Evolutionary conservation across 2,797 vertebrate species (phyloP), one percentile per base, ranked within the genome.

Genomic region (Labeo calbasu): DNA sequence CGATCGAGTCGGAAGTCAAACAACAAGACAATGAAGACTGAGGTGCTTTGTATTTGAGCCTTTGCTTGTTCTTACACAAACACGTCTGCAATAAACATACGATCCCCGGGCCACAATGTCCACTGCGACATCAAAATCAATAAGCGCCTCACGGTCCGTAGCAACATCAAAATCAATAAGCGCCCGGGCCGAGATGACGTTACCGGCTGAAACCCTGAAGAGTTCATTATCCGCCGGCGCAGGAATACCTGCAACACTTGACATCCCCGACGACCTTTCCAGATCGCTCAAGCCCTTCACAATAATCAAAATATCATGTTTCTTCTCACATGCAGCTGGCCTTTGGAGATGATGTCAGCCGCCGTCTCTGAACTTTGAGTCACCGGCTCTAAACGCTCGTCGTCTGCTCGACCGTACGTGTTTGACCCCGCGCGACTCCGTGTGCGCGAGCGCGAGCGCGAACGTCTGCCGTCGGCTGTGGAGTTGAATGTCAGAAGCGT

Each of bases 221-320:
- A 69, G 78, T 82, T 82, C 55, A 81, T 81, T 81, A 70, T 55
- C 32, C 15, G 10, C 53, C 23, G 9, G 63, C 15, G 5, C 79
- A 55, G 21, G 79, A 51, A 81, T 59, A 70, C 79, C 79, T 81
- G 66, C 66, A 70, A 70, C 65, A 79, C 61, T 79, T 79, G 77
- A 77, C 73, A 77, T 66, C 77, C 51, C 63, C 5, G 25, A 21
- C 12, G 57, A 73, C 81, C 50, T 69, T 68, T 80, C 59, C 65
- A 83, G 88, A 65, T 87, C 79, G 81, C 36, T 78, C 75, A 86
- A 68, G 71, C 57, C 80, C 84, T 89, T 86, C 79, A 85, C 73
- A 81, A 79, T 57, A 87, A 88, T 89, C 87, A 85, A 69, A 80
- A 65, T 15, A 85, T 79, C 81, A 72, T 57, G 50, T 48, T 82